Evolutionary conservation across 2,113 vertebrate genomes (phyloP), one percentile per base, ranked within the genome.

Genomic region (Cebidichthys violaceus): DNA sequence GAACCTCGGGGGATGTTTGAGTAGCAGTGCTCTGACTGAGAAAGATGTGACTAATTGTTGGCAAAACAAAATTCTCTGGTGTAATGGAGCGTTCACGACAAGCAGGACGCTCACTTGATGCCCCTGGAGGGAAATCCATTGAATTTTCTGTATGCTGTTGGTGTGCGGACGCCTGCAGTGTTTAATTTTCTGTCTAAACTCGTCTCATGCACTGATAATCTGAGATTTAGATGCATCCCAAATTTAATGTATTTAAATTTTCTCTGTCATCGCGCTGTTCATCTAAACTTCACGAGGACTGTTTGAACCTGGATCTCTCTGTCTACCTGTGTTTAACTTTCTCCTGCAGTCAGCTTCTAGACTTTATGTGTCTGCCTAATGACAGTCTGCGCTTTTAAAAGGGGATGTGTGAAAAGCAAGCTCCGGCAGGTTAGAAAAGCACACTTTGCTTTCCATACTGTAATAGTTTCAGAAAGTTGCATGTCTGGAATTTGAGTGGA

Each of bases 321-420:
- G 69, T 61, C 62, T 74, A 59, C 79, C 81, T 85, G 62, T 70
- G 52, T 80, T 78, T 75, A 77, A 84, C 88, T 85, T 90, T 92
- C 86, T 88, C 82, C 69, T 31, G 22, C 74, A 65, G 84, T 89
- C 86, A 79, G 83, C 71, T 73, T 79, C 85, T 74, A 7, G 2
- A 45, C 43, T 89, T 93, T 80, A 86, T 76, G 71, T 55, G 39
- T 83, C 79, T 71, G 59, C 52, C 67, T 92, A 89, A 93, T 90
- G 83, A 93, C 87, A 86, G 80, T 75, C 47, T 85, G 67, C 11
- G 8, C 70, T 78, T 89, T 88, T 78, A 65, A 84, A 62, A 73
- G 83, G 62, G 77, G 61, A 55, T 64, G 75, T 20, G 62, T 81
- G 67, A 65, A 84, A 86, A 71, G 35, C 66, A 77, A 76, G 75